These are phyloP conservation scores for Gymnodraco acuticeps DNA, from an alignment of 2,797 vertebrate species.

Conservation along the genomic window DNA sequence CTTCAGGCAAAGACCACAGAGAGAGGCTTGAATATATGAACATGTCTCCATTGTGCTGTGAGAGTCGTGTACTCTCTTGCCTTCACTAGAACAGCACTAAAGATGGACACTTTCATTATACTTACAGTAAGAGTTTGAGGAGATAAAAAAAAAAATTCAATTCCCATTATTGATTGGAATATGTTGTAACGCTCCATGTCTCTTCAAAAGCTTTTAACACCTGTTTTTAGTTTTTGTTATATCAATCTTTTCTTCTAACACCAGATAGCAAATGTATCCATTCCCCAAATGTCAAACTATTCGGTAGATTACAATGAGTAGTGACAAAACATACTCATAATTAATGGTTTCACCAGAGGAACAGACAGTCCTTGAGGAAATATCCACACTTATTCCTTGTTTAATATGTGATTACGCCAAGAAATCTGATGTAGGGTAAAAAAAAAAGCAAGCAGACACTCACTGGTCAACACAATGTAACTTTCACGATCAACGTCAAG, in stretches of 20 bases:
- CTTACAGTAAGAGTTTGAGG: too few relatives aligned
- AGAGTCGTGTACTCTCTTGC: too few relatives aligned
- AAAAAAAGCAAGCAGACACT: constrained; percentile 22
- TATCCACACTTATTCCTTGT: constrained; percentile 3
- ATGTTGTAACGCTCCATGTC: too few relatives aligned
- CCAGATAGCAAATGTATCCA: neutral
- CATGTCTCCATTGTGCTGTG: too few relatives aligned
- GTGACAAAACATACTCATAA: neutral
- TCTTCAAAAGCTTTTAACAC: too few relatives aligned
- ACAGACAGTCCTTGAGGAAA: neutral
- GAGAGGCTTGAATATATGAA: too few relatives aligned
- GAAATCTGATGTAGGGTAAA: constrained; percentile 10
- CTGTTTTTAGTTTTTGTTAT: too few relatives aligned
- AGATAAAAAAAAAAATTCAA: too few relatives aligned
- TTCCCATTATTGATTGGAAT: too few relatives aligned
- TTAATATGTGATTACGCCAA: constrained; percentile 4
- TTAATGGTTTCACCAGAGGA: constrained; percentile 13
- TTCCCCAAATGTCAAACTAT: constrained; percentile 5
- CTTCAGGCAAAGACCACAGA: too few relatives aligned
- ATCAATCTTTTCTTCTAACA: neutral
- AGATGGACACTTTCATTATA: too few relatives aligned
- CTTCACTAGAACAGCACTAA: too few relatives aligned
- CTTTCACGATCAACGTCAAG: constrained; percentile 42
- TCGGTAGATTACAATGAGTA: neutral
- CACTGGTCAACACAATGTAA: constrained; percentile 16